phyloP scores from a whole-genome alignment of 1,140 invertebrate genomes.

The Diabrotica virgifera region DNA sequence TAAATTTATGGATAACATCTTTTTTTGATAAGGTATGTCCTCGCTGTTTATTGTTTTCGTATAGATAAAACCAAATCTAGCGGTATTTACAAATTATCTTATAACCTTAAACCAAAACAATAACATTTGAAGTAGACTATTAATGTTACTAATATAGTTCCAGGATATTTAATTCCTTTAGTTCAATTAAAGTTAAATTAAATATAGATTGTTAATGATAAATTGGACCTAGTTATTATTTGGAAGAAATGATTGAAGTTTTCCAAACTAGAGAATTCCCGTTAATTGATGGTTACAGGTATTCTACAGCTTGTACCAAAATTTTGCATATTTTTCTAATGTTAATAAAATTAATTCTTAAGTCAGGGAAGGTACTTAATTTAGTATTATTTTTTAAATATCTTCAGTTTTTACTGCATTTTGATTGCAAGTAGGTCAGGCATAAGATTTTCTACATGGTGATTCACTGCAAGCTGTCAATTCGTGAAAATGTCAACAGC shows the following conservation, averaged over 20 bases:
- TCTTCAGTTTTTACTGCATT: not conserved
- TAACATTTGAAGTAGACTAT: constrained; percentile 1
- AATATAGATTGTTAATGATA: too few relatives aligned
- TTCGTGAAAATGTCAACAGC: not conserved
- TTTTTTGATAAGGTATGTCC: constrained; percentile 42
- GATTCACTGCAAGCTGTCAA: not conserved
- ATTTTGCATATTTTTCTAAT: too few relatives aligned
- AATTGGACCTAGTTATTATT: too few relatives aligned
- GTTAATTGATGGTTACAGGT: not conserved
- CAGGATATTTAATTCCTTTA: too few relatives aligned
- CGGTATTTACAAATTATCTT: not conserved
- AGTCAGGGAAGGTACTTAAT: too few relatives aligned
- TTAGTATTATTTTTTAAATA: too few relatives aligned
- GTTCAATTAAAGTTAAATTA: too few relatives aligned
- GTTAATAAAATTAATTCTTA: too few relatives aligned
- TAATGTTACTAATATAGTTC: too few relatives aligned
- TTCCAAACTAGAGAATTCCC: not conserved
- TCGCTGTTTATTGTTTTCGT: not conserved
- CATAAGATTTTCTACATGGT: not conserved
- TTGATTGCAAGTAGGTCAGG: not conserved
- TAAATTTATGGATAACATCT: constrained; percentile 42
- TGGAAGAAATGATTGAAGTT: too few relatives aligned
- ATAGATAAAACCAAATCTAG: not conserved
- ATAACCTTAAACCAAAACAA: constrained; percentile 10
- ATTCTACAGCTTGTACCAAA: not conserved